Conservation (phyloP, 1,140 invertebrate species). For the Lutraria rhynchaena region DNA sequence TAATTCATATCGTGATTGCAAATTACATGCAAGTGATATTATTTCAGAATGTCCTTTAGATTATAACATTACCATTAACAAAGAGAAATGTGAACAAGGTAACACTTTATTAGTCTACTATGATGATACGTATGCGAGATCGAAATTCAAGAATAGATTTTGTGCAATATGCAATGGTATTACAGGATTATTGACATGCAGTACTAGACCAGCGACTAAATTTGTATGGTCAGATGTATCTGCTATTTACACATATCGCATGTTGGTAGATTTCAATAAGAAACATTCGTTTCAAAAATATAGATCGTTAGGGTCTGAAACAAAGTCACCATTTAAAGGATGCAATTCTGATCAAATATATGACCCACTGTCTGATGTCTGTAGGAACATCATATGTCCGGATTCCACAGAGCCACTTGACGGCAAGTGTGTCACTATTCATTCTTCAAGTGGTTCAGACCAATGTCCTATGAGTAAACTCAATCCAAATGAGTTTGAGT, state of each 20-base stretch:
- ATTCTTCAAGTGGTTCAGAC: not conserved
- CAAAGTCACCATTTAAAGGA: not conserved
- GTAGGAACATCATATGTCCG: conserved; percentile 58
- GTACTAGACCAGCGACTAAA: not conserved
- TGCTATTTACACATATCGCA: conserved; percentile 54
- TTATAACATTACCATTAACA: not conserved
- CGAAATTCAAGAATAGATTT: conserved; percentile 2
- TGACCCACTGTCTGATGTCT: conserved; percentile 60
- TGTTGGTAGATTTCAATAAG: conserved; percentile 66
- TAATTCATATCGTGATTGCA: not conserved
- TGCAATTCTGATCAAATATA: conserved; percentile 63
- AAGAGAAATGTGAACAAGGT: conserved; percentile 2
- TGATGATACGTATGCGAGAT: not conserved
- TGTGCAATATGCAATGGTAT: conserved; percentile 8
- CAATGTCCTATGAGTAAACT: conserved; percentile 27
- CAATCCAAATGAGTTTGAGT: conserved; percentile 36
- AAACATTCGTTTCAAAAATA: not conserved
- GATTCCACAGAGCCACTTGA: not conserved
- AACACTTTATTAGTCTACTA: not conserved
- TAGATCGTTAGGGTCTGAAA: not conserved
- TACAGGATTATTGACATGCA: not conserved
- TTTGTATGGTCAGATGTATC: not conserved
- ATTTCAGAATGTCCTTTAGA: not conserved
- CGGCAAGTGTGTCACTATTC: conserved; percentile 40
- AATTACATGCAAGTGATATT: not conserved